Evolutionary conservation across 2,797 vertebrate genomes (phyloP).

Genomic region (Jordanella pulchra): DNA sequence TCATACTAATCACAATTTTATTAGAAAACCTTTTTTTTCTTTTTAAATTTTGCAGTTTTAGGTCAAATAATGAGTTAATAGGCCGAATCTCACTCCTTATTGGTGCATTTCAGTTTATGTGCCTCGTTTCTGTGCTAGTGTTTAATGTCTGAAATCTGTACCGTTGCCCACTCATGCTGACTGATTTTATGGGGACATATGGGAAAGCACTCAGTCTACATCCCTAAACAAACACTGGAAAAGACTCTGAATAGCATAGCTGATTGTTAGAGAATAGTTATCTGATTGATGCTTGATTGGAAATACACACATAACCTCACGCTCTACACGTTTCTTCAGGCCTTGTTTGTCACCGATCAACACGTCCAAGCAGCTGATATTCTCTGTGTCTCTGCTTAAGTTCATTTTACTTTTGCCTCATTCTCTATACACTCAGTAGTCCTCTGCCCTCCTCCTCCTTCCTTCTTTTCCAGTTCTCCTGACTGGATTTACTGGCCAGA

Average conservation of each 20-base stretch:
- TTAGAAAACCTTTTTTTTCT: background rate
- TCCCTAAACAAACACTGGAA: background rate
- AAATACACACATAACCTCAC: background rate
- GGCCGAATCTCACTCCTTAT: background rate
- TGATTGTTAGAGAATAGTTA: conserved; percentile 22
- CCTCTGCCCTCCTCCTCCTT: background rate
- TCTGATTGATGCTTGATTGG: conserved; percentile 8
- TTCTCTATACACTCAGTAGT: conserved; percentile 25
- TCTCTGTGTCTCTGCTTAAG: conserved; percentile 3
- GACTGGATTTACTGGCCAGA: conserved; percentile 75
- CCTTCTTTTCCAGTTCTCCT: conserved; percentile 52
- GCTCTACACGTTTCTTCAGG: background rate
- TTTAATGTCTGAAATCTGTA: conserved; percentile 37
- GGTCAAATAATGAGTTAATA: conserved; percentile 32
- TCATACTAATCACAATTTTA: background rate
- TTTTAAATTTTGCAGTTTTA: conserved; percentile 25
- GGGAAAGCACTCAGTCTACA: conserved; percentile 63
- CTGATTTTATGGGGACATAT: conserved; percentile 70
- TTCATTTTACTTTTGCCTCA: conserved; percentile 45
- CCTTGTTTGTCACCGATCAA: background rate
- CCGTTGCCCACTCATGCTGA: conserved; percentile 44
- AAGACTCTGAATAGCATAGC: conserved; percentile 24
- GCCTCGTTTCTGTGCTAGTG: conserved; percentile 30
- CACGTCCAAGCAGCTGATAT: background rate
- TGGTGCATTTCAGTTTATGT: conserved; percentile 30